Evolutionary conservation across 2,797 vertebrate species (phyloP), one percentile per base, ranked within the genome.

Genomic region (Ambastaia sidthimunki): DNA sequence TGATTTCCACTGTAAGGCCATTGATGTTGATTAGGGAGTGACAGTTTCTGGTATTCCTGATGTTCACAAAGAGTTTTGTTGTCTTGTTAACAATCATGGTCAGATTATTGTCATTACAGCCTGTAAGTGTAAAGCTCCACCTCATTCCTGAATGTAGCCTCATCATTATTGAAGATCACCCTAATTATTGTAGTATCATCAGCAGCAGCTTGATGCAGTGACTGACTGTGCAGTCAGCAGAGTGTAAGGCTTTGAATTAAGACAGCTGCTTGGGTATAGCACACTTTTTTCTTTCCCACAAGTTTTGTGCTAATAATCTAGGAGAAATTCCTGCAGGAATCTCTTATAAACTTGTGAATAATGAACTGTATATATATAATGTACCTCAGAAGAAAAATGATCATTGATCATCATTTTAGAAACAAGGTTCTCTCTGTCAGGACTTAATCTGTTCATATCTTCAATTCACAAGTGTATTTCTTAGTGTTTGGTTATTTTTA

Each of bases 41-140:
- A 18, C 25, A 52, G 44, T 52, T 18, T 34, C n/a, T 63, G 18
- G 7, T 13, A 66, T 37, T 66, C n/a, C 25, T 65, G 59, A 74
- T 52, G 7, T 63, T 75, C 47, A 65, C 28, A 74, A 50, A 63
- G 41, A 50, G 3, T 54, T 5, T 9, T 63, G 34, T 63, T 75
- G 60, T 75, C n/a, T 37, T 31, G 18, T 52, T 75, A 60, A 75
- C 60, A 75, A 37, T 75, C n/a, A 75, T 6, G 52, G 23, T 75
- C 60, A 31, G 28, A 34, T 52, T 41, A 4, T 28, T 28, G 12
- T 75, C 48, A 41, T 66, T 50, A 75, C 21, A 55, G 37, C 37
- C 2, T 23, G 15, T n/a, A 4, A 48, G 23, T 47, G 18, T 48
- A 23, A 23, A 44, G 34, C 71, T 52, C 44, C n/a, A 34, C 7